Conservation (phyloP, 1,140 invertebrate genomes). For the Drosophila azteca region DNA sequence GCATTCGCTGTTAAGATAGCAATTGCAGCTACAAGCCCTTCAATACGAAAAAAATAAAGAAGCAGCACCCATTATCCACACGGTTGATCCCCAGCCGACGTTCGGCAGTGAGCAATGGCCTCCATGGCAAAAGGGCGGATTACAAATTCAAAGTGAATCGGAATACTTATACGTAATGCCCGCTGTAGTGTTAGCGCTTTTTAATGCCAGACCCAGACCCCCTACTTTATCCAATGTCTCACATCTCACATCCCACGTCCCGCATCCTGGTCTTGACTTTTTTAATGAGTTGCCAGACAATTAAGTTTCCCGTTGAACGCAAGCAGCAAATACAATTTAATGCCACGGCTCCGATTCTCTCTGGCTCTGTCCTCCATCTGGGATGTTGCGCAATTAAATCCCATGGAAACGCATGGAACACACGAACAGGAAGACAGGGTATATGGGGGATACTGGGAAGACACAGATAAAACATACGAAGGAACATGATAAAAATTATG, state of each 20-base stretch:
- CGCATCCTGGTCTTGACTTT: neutral
- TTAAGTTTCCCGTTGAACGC: constrained; percentile 47
- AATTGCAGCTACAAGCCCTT: no score
- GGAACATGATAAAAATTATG: constrained; percentile 8
- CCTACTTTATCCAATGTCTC: neutral
- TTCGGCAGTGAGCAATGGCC: no score
- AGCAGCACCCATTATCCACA: no score
- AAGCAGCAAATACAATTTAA: constrained; percentile 67
- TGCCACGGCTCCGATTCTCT: constrained; percentile 33
- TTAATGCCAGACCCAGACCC: constrained; percentile 14
- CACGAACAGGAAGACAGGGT: constrained; percentile 5
- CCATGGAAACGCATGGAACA: constrained; percentile 44
- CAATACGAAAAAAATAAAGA: no score
- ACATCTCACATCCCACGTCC: neutral
- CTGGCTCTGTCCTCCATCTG: constrained; percentile 5
- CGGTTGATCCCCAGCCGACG: no score
- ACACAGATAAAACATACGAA: constrained; percentile 42
- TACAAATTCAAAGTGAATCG: constrained; percentile 13
- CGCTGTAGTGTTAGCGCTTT: constrained; percentile 18
- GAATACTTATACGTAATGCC: constrained; percentile 37
- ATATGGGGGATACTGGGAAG: neutral
- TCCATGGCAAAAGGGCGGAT: neutral
- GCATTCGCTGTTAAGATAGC: no score
- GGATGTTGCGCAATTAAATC: constrained; percentile 65
- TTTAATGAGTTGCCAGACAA: constrained; percentile 79